phyloP scores from a whole-genome alignment of 2,888 invertebrate species.

The Hololepta plana region DNA sequence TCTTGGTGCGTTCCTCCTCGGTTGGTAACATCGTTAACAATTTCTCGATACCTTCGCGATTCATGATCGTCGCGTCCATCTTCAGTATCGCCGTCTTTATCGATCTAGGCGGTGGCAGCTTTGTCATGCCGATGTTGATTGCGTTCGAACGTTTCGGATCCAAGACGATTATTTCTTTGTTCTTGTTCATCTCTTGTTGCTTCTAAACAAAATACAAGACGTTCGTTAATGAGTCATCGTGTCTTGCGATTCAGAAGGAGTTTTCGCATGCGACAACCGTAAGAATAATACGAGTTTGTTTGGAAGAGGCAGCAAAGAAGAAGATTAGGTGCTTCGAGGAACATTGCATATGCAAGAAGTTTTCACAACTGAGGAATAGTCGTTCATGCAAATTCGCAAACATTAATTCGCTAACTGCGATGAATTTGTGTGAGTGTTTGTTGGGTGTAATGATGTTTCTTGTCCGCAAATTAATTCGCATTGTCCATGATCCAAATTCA shows the following conservation, averaged over 20 bases:
- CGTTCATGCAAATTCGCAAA: too few relatives aligned
- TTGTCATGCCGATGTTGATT: constrained; percentile 98
- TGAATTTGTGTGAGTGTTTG: too few relatives aligned
- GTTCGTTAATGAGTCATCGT: neutral
- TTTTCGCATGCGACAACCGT: too few relatives aligned
- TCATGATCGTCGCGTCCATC: constrained; percentile 98
- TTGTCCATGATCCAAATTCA: too few relatives aligned
- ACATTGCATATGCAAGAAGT: too few relatives aligned
- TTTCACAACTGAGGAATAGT: too few relatives aligned
- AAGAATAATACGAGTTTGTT: too few relatives aligned
- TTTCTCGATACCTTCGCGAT: constrained; percentile 96
- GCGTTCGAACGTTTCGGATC: constrained; percentile 97
- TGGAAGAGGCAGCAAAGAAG: too few relatives aligned
- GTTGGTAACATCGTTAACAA: constrained; percentile 92
- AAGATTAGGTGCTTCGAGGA: too few relatives aligned
- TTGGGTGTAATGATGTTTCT: too few relatives aligned
- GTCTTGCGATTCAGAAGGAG: constrained; percentile 1
- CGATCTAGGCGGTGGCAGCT: constrained; percentile 89
- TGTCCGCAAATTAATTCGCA: too few relatives aligned
- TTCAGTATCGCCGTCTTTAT: constrained; percentile 98
- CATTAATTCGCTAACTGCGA: too few relatives aligned
- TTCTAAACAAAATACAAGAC: constrained; percentile 32
- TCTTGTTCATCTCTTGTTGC: constrained; percentile 68
- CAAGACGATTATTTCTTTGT: constrained; percentile 83
- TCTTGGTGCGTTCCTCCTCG: constrained; percentile 79